Conservation (phyloP, 1,140 invertebrate species). For the Oscheius sp. region DNA sequence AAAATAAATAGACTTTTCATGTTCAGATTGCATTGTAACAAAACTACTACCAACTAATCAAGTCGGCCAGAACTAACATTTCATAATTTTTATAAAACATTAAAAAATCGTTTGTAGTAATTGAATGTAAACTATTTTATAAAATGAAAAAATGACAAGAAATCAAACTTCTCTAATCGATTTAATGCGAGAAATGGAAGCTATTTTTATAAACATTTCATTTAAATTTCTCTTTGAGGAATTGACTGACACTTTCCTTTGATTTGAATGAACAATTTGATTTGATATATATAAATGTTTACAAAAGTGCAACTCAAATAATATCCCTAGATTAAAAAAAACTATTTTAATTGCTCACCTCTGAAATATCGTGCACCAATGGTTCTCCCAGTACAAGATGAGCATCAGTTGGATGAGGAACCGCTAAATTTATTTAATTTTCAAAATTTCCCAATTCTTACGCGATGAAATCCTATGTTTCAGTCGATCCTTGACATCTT, state of each 20-base stretch:
- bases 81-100: neutral
- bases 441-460: neutral
- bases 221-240: too few relatives aligned
- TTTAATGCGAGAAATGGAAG: too few relatives aligned
- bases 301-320: neutral
- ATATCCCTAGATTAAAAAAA: too few relatives aligned
- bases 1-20: neutral
- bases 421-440: neutral
- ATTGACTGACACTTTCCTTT: too few relatives aligned
- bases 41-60: too few relatives aligned
- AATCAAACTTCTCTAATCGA: too few relatives aligned
- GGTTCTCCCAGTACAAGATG: neutral
- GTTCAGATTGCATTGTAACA: too few relatives aligned
- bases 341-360: neutral
- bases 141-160: too few relatives aligned
- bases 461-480: conserved; percentile 2
- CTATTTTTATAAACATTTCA: too few relatives aligned
- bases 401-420: neutral
- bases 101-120: neutral
- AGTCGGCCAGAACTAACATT: too few relatives aligned
- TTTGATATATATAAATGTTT: neutral
- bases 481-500: neutral
- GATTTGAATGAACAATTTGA: too few relatives aligned
- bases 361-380: neutral
- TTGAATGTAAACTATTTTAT: neutral